Conservation (phyloP, 2,113 vertebrate genomes). For the Xyrauchen texanus region DNA sequence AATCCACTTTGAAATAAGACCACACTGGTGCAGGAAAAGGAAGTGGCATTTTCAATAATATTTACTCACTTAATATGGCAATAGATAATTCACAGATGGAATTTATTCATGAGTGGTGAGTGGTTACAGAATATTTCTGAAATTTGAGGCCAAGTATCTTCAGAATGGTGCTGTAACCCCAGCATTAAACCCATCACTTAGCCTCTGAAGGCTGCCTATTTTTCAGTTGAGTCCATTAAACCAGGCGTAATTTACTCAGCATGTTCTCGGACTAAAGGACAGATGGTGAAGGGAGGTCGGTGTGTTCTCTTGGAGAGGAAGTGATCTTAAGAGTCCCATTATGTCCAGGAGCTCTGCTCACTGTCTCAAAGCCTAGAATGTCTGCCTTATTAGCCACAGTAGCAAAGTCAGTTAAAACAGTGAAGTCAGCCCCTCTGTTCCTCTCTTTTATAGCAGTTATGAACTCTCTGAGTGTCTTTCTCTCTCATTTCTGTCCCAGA, state of each 20-base stretch:
- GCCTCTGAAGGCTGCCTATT: constrained; percentile 16
- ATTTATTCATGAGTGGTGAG: constrained; percentile 47
- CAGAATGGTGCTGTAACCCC: constrained; percentile 42
- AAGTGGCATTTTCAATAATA: constrained; percentile 53
- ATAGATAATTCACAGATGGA: constrained; percentile 45
- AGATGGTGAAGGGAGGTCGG: constrained; percentile 30
- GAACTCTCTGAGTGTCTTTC: constrained; percentile 23
- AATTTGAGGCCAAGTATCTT: constrained; percentile 45
- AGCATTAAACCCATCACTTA: constrained; percentile 30
- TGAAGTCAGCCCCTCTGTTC: constrained; percentile 22
- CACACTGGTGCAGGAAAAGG: constrained; percentile 22
- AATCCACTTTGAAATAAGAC: constrained; percentile 36
- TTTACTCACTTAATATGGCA: constrained; percentile 52
- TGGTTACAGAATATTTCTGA: constrained; percentile 38
- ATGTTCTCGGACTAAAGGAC: constrained; percentile 35
- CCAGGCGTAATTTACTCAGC: constrained; percentile 47
- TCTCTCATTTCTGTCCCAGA: not conserved
- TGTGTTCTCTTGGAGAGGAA: constrained; percentile 38
- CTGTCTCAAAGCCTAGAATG: constrained; percentile 30
- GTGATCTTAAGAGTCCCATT: constrained; percentile 44
- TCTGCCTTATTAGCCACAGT: constrained; percentile 52
- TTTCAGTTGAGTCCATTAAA: constrained; percentile 47
- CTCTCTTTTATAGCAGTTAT: constrained; percentile 14
- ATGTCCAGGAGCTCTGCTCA: constrained; percentile 38
- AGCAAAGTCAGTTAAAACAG: constrained; percentile 55